Evolutionary conservation across 2,888 invertebrate genomes (phyloP), one percentile per base, ranked within the genome.

Genomic region (Synanthedon formicaeformis): DNA sequence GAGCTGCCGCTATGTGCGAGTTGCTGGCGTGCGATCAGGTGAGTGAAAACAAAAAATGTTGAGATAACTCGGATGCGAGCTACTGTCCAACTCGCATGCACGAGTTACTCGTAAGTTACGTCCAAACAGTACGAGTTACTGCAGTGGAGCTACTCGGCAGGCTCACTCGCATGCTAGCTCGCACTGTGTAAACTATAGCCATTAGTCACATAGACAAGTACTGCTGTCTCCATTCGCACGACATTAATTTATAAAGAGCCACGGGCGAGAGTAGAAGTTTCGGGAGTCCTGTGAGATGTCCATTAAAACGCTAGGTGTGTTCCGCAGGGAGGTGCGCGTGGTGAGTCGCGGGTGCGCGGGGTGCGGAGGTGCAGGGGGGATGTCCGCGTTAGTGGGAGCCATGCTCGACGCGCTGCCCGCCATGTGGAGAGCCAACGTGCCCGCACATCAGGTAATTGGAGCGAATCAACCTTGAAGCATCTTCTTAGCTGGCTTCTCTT

Each of bases 351-450:
- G 85, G 52, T 70, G 79, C 0, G 72, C 84, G 10, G 57, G 80
- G 40, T 80, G 84, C 0, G 62, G 76, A 1, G 77, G 66, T 1
- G 66, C 75, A 40, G 80, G 76, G 0, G 94, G 94, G 1, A 92
- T 94, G 92, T 96, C 96, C 0, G 92, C 93, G 51, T 81, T 96
- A 11, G 94, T 97, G 12, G 92, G 93, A 23, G 92, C 92, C 60
- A 94, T 96, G 92, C 77, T 96, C 57, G 96, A 96, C 77, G 92
- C 94, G 0, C 88, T 96, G 40, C 90, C 93, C 41, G 91, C 92
- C 57, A 91, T 96, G 90, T 91, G 92, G 77, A 91, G 89, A 57
- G 91, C 94, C 13, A 91, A 90, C 52, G 92, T 94, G 61, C 92
- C 95, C 3, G 90, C 94, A 1, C 91, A 92, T 73, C 93, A 94